Conservation (phyloP, 2,113 vertebrate genomes). For the mouse (Mus musculus) region DNA sequence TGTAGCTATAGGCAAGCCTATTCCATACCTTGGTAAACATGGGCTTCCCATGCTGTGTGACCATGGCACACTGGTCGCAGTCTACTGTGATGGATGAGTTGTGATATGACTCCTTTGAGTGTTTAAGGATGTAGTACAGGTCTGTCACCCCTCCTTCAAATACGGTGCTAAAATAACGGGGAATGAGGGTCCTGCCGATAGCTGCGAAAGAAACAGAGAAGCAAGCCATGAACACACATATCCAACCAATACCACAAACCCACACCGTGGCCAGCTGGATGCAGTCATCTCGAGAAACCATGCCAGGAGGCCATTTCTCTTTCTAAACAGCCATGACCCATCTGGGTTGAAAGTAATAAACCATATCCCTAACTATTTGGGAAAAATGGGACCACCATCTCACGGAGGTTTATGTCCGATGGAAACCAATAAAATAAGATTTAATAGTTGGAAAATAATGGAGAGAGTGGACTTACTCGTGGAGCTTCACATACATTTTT, state of each 20-base stretch:
- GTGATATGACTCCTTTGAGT: conserved; percentile 99
- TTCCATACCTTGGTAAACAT: conserved; percentile 98
- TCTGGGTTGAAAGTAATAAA: not conserved
- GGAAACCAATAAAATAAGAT: not conserved
- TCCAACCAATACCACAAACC: accelerated
- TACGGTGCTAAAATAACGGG: conserved; percentile 99
- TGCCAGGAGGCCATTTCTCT: not conserved
- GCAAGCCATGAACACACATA: conserved; percentile 73
- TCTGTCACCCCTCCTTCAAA: conserved; percentile 99
- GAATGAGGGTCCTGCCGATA: conserved; percentile 98
- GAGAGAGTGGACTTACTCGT: not conserved
- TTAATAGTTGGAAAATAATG: not conserved
- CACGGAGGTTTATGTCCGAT: not conserved
- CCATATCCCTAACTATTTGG: not conserved
- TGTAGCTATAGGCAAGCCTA: not conserved
- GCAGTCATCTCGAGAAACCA: not conserved
- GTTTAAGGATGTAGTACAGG: conserved; percentile 98
- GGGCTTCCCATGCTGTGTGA: conserved; percentile 99
- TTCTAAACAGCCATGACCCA: not conserved
- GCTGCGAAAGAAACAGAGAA: conserved; percentile 90
- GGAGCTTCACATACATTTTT: not conserved
- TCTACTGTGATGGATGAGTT: conserved; percentile 99
- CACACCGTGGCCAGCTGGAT: not conserved
- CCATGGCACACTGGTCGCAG: conserved; percentile 99
- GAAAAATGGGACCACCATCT: not conserved